Evolutionary conservation across 2,888 invertebrate species (phyloP), one percentile per base, ranked within the genome.

Genomic region (Dinocampus coccinellae): DNA sequence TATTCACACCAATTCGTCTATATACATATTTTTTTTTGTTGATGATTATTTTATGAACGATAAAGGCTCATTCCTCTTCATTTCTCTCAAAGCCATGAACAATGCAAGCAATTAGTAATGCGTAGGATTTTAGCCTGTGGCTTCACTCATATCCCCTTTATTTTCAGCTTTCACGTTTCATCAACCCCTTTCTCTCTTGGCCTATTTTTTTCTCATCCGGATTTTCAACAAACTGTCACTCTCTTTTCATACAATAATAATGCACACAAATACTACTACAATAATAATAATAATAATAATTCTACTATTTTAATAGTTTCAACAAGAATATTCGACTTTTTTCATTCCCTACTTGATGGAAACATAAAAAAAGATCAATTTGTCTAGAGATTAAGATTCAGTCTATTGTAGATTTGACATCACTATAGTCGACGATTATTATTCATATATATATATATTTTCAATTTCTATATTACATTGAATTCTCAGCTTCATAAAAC

Each of bases 51-150:
- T n/a, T n/a, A 6, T 39, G n/a, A 39, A n/a, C 3, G 39, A 39
- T 6, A 39, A n/a, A 2, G 39, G n/a, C 7, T 6, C 11, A 3
- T n/a, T n/a, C n/a, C 58, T 58, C 29, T 24, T 58, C 9, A 9
- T 13, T 47, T 26, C 7, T 26, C 22, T 42, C 11, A 29, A 62
- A 26, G 62, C 69, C 69, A 65, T 65, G 65, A 76, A 81, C 79
- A 81, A 81, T 80, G 75, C 72, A 76, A 76, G 76, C 79, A 81
- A 81, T 81, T 81, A 81, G 78, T 74, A 76, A 73, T 73, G 78
- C 78, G 75, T 75, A 76, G 77, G 77, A 79, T 80, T 78, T 76
- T 62, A 75, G 76, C 79, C 73, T 60, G 64, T 47, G 73, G 76
- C 73, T 42, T 52, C 33, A 53, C 33, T 66, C 39, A 26, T 22